Evolutionary conservation across 2,888 invertebrate genomes (phyloP).

Genomic region (Pachycephus smyrnensis): DNA sequence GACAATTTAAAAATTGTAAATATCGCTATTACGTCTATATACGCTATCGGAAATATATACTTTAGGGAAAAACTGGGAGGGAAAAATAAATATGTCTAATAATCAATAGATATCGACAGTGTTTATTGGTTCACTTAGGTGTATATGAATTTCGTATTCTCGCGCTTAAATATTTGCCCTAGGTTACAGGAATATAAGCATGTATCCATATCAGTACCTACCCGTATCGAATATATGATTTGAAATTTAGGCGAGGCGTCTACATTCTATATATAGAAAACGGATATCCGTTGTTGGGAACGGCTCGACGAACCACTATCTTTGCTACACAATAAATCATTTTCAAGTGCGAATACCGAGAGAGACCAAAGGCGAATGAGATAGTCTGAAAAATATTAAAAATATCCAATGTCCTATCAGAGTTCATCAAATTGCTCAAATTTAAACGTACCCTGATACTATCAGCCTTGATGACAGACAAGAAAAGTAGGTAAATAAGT

Average conservation of each 20-base stretch:
- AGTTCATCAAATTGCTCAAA: slow-evolving; percentile 12
- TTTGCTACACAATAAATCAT: slow-evolving; percentile 30
- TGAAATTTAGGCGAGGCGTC: slow-evolving; percentile 5
- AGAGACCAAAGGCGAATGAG: background rate
- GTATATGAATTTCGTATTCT: background rate
- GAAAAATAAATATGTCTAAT: background rate
- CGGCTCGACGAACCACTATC: slow-evolving; percentile 14
- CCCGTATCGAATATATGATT: slow-evolving; percentile 7
- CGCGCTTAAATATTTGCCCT: background rate
- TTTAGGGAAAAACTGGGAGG: background rate
- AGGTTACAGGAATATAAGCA: background rate
- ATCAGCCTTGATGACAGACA: background rate
- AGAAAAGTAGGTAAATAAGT: background rate
- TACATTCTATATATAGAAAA: slow-evolving; percentile 16
- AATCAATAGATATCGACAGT: background rate
- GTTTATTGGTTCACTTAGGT: background rate
- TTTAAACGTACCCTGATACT: background rate
- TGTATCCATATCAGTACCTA: background rate
- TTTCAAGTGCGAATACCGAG: slow-evolving; percentile 10
- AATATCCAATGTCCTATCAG: background rate
- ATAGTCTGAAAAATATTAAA: background rate
- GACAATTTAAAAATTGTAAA: too few species aligned
- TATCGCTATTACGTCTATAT: too few species aligned
- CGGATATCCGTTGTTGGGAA: slow-evolving; percentile 25
- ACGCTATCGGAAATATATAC: background rate